Percentiles rank a stretch among this genome's conserved stretches.
Evolutionary conservation across 1,140 invertebrate genomes (phyloP).

Genomic region (Microplitis mediator): DNA sequence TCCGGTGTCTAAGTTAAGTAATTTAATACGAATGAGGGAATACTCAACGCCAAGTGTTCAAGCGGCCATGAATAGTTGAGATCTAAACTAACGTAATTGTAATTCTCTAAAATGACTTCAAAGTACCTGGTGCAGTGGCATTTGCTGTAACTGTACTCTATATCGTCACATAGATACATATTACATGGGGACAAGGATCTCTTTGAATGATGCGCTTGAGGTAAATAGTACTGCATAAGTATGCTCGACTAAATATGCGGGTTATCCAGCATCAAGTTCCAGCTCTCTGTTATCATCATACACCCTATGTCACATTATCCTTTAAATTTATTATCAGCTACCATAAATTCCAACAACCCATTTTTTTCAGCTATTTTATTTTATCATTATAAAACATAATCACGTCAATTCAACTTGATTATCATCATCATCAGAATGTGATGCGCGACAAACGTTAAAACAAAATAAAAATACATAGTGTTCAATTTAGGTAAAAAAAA

Average conservation of each 20-base stretch:
- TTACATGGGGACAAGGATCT: background rate
- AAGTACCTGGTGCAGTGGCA: too few relatives aligned
- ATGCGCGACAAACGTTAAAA: background rate
- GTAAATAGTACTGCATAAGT: background rate
- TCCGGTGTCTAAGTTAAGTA: too few relatives aligned
- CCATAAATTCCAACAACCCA: background rate
- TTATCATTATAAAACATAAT: background rate
- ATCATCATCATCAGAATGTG: background rate
- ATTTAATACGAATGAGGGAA: too few relatives aligned
- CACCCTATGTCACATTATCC: background rate
- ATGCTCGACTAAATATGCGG: conserved; percentile 1
- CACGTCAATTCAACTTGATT: background rate
- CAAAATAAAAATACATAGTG: background rate
- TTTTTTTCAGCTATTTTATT: background rate
- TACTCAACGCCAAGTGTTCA: too few relatives aligned
- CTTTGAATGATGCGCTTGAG: background rate
- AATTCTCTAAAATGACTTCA: too few relatives aligned
- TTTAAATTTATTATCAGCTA: background rate
- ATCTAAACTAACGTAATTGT: too few relatives aligned
- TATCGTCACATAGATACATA: background rate
- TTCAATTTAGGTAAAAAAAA: background rate
- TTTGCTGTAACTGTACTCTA: too few relatives aligned
- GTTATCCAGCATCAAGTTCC: background rate
- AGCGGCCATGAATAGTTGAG: too few relatives aligned
- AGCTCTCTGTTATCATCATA: background rate